phyloP scores from a whole-genome alignment of 2,113 vertebrate species.

The Calidris pygmaea region DNA sequence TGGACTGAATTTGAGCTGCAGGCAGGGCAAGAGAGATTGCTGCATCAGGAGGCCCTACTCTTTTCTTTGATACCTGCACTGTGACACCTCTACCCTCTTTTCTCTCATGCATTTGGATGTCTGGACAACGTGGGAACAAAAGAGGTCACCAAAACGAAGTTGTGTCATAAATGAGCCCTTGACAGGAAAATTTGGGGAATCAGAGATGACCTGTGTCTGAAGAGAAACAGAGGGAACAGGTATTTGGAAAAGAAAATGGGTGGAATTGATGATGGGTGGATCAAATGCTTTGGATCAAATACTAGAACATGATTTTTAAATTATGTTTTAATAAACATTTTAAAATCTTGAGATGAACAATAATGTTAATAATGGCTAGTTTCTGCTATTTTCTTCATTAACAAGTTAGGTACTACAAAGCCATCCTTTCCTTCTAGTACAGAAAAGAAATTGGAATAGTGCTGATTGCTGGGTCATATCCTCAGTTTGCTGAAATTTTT shows the following conservation, averaged over 20 bases:
- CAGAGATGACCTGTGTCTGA: not conserved
- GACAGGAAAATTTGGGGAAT: not conserved
- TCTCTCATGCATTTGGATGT: not conserved
- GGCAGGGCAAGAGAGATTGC: not conserved
- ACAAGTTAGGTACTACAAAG: not conserved
- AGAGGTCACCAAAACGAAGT: not conserved
- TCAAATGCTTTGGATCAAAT: not conserved
- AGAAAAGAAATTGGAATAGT: not conserved
- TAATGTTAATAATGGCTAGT: not conserved
- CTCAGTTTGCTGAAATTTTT: not conserved
- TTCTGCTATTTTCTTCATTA: not conserved
- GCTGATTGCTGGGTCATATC: not conserved
- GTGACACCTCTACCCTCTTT: fast-evolving
- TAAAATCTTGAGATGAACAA: not conserved
- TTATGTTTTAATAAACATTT: not conserved
- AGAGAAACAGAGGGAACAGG: not conserved
- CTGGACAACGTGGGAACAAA: not conserved
- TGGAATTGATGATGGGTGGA: fast-evolving
- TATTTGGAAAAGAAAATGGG: not conserved
- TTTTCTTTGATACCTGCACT: not conserved
- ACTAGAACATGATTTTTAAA: not conserved
- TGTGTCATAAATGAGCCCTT: not conserved
- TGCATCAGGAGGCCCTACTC: not conserved
- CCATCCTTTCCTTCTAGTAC: not conserved
- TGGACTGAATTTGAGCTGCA: not conserved